Conservation (phyloP, 2,888 invertebrate species). For the Acrobasis suavella region DNA sequence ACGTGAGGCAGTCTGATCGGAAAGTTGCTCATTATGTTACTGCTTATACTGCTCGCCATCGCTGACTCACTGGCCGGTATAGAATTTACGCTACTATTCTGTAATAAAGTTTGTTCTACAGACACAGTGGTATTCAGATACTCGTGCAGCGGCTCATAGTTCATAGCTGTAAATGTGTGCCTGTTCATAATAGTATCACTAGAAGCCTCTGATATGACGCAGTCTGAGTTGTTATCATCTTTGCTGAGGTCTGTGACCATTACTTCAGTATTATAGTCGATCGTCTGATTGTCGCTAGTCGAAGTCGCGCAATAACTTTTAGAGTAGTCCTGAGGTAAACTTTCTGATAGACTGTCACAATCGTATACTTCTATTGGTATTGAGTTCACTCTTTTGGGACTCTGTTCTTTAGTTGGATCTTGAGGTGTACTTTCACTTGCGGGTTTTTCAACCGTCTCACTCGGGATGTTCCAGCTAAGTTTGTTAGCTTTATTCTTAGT, state of each 20-base stretch:
- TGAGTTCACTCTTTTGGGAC: slow-evolving; percentile 53
- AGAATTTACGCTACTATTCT: slow-evolving; percentile 57
- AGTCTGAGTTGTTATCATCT: slow-evolving; percentile 69
- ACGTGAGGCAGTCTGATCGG: slow-evolving; percentile 65
- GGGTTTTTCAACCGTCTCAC: slow-evolving; percentile 49
- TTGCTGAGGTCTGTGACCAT: slow-evolving; percentile 65
- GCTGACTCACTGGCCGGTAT: slow-evolving; percentile 58
- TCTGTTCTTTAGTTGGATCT: slow-evolving; percentile 48
- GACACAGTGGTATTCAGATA: slow-evolving; percentile 62
- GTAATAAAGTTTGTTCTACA: slow-evolving; percentile 60
- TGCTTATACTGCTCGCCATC: slow-evolving; percentile 53
- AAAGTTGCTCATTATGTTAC: slow-evolving; percentile 72
- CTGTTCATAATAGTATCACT: slow-evolving; percentile 62
- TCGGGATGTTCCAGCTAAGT: slow-evolving; percentile 74
- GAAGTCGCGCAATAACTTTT: slow-evolving; percentile 57
- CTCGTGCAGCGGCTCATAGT: slow-evolving; percentile 61
- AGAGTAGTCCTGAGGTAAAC: slow-evolving; percentile 59
- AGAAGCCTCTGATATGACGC: slow-evolving; percentile 66
- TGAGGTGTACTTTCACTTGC: slow-evolving; percentile 38
- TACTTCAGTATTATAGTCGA: slow-evolving; percentile 51
- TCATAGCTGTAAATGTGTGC: slow-evolving; percentile 56
- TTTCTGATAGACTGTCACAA: slow-evolving; percentile 69
- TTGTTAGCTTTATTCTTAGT: slow-evolving; percentile 56
- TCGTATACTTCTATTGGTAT: slow-evolving; percentile 74
- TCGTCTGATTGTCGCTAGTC: slow-evolving; percentile 45